A percentile compares a stretch with the other conserved stretches of the same genome.
Conservation (phyloP, 53 echinoderm and acorn worm species). For the Patiria pectinifera region DNA sequence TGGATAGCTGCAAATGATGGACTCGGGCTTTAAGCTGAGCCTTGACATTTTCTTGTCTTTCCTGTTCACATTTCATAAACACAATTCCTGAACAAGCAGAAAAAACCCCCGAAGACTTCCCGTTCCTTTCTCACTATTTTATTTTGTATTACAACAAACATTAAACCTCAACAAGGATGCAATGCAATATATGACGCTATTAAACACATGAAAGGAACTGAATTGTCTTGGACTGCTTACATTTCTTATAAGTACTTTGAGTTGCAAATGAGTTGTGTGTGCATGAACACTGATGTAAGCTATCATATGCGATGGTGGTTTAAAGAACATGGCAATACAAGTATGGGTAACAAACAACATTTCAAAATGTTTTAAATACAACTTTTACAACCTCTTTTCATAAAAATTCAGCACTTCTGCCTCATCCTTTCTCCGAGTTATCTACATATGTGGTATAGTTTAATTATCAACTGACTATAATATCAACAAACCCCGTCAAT, state of each 20-base stretch:
- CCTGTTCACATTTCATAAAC: too few species aligned
- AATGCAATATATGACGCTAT: neutral
- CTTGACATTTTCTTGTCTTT: too few species aligned
- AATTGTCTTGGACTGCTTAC: neutral
- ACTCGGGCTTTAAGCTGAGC: too few species aligned
- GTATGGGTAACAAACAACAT: neutral
- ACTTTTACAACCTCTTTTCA: neutral
- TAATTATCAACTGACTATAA: neutral
- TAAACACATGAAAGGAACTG: neutral
- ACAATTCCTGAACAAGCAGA: neutral
- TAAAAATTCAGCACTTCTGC: neutral
- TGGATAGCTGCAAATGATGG: too few species aligned
- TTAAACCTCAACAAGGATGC: neutral
- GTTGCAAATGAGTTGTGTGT: neutral
- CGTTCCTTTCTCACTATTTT: neutral
- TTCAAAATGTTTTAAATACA: neutral
- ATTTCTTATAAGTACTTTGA: neutral
- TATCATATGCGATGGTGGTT: neutral
- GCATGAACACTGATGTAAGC: neutral
- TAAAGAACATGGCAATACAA: neutral
- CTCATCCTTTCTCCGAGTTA: neutral
- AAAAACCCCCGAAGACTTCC: neutral
- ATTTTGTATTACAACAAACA: neutral
- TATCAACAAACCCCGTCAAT: too few species aligned
- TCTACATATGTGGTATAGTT: neutral